Conservation (phyloP, 2,113 vertebrate genomes). For the Eurypyga helias region DNA sequence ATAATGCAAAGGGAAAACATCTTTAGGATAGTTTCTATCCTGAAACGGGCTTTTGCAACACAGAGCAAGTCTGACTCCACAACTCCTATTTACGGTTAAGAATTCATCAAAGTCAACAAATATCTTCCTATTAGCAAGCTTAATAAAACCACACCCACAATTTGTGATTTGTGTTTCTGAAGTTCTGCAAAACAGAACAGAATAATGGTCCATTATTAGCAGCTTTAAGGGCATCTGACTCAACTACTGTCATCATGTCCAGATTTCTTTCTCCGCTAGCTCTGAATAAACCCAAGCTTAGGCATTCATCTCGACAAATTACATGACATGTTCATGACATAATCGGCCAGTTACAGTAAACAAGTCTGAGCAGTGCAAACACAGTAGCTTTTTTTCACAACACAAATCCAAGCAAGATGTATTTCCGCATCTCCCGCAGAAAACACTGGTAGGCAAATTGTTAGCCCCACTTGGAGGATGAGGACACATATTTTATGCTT, state of each 20-base stretch:
- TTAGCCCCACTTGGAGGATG: neutral
- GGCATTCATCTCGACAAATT: neutral
- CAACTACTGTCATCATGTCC: neutral
- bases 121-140: neutral
- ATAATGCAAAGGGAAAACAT: neutral
- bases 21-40: neutral
- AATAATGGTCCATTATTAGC: neutral
- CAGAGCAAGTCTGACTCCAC: neutral
- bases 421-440: neutral
- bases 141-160: neutral
- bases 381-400: neutral
- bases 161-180: neutral
- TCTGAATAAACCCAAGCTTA: neutral
- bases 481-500: neutral
- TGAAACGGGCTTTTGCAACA: neutral
- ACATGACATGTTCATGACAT: neutral
- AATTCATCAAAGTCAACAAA: neutral
- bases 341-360: neutral
- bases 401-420: neutral
- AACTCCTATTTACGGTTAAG: neutral
- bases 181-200: constrained; percentile 6
- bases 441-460: neutral
- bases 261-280: neutral
- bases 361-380: neutral
- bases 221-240: neutral